Base-by-base conservation (phyloP, 2,797 vertebrate genomes). In the Echeneis naucrates region DNA sequence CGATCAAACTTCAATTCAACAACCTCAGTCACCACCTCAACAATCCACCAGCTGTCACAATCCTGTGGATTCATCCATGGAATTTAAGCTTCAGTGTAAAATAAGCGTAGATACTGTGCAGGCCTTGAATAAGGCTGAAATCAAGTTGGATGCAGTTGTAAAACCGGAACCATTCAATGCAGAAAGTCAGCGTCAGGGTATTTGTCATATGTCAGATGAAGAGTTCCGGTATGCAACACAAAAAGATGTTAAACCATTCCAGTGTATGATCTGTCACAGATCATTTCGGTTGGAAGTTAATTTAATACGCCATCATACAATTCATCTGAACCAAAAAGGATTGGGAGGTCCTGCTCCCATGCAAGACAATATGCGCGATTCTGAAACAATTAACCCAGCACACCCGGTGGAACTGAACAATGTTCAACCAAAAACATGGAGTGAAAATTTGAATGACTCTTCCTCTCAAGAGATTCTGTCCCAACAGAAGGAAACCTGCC, bases 21-120 rank as follows among this genome's bases (percentile, higher is more conserved):
- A 44, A 65, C 37, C 19, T 32, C 55, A 24, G 23, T 51, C 44
- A 6, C 44, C 30, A 40, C 16, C 21, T 35, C 59, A 55, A 1
- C 58, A 17, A 4, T 37, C 33, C 45, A 26, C 33, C 33, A 33
- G 12, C 48, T 27, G 57, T 45, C 26, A 5, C 13, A 8, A n/a
- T 53, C 42, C 26, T 21, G 27, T 5, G 35, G 63, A 59, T 35
- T 47, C 54, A 16, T 57, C 78, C 9, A 40, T 72, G 45, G 66
- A 82, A 62, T 63, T 76, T 26, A 61, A 75, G 67, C 70, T 77
- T 2, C 67, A 81, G 48, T 77, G 64, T 71, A 68, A 85, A 72
- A 73, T 82, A 48, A 75, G 64, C 14, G 33, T 73, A 6, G 75
- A 70, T 26, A 35, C 45, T 8, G 37, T 42, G 51, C 67, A 61